A percentile compares a stretch with the other conserved stretches of the same genome.
Conservation (phyloP, 2,113 vertebrate genomes). For the Clarias batrachus region DNA sequence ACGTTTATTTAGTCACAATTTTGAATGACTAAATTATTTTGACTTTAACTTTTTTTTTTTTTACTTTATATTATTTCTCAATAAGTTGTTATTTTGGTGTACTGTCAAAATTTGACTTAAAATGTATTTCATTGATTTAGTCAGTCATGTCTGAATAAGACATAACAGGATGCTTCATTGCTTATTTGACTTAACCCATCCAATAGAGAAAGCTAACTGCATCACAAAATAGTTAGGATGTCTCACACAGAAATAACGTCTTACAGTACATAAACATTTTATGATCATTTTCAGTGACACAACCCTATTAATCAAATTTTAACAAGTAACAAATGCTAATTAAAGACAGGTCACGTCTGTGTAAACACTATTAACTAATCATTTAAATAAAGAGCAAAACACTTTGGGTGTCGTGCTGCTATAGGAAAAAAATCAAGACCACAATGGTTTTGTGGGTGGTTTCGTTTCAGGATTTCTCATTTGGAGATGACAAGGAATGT, state of each 20-base stretch:
- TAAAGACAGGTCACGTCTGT: neutral
- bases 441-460: neutral
- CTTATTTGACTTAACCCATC: neutral
- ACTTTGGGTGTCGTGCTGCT: neutral
- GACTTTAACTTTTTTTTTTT: too few species aligned
- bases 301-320: neutral
- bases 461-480: conserved; percentile 46
- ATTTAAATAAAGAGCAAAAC: neutral
- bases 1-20: too few species aligned
- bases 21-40: too few species aligned
- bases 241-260: neutral
- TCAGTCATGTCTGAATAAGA: neutral
- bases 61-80: too few species aligned
- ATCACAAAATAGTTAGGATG: neutral
- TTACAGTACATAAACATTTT: neutral
- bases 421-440: neutral
- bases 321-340: neutral
- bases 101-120: neutral
- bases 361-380: neutral
- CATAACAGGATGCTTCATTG: neutral
- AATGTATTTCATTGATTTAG: neutral
- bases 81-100: neutral
- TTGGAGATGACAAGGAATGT: neutral
- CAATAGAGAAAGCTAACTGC: neutral
- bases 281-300: neutral